A percentile compares a stretch with the other conserved stretches of the same genome.
Conservation (phyloP, 2,797 vertebrate species). For the Anabacerthia variegaticeps region DNA sequence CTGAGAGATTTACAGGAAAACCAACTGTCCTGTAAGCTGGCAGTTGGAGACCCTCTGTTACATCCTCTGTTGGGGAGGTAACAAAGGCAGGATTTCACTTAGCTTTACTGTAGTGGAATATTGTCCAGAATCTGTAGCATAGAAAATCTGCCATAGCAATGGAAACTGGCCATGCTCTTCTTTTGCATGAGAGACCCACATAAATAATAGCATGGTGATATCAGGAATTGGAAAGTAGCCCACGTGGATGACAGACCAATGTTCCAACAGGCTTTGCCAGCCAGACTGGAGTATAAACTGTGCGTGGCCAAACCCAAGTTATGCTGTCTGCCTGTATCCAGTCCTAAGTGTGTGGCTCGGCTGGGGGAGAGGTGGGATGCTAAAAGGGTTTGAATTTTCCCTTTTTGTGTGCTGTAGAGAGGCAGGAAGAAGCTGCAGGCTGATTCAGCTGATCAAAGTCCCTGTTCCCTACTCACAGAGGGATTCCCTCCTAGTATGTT, state of each 20-base stretch:
- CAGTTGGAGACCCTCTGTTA: not conserved
- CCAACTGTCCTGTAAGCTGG: not conserved
- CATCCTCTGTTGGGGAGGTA: not conserved
- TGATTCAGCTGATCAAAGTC: not conserved
- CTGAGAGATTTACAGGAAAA: not conserved
- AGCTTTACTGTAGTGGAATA: not conserved
- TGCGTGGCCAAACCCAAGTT: rapidly evolving
- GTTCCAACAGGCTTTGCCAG: not conserved
- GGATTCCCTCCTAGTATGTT: not conserved
- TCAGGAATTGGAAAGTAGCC: not conserved
- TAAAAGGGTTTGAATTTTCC: not conserved
- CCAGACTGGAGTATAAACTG: not conserved
- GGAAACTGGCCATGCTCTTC: not conserved
- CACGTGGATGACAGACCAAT: rapidly evolving
- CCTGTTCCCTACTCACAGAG: not conserved
- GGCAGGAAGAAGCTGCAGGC: not conserved
- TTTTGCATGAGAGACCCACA: too few species aligned
- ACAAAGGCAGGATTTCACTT: not conserved
- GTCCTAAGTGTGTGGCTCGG: not conserved
- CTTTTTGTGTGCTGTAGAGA: not conserved
- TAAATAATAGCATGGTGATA: not conserved
- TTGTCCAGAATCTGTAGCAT: not conserved
- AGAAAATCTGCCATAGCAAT: not conserved
- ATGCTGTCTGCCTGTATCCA: not conserved
- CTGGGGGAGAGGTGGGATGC: not conserved